phyloP scores from a whole-genome alignment of 2,797 vertebrate genomes.

The Trematomus bernacchii region DNA sequence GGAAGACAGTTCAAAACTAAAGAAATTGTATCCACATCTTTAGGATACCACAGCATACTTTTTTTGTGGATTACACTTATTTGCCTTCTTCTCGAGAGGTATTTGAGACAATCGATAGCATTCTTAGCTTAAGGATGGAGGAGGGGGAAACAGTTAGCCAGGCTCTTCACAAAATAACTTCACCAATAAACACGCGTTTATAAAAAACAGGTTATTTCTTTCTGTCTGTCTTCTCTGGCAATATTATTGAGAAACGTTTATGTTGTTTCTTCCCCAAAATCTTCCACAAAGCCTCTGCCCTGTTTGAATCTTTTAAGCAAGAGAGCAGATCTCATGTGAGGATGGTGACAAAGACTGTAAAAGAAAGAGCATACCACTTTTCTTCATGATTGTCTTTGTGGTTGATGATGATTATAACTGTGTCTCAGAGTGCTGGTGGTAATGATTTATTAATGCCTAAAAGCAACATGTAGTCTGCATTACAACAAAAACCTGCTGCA shows the following conservation, averaged over 20 bases:
- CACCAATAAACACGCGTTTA: too few relatives aligned
- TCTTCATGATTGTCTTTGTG: neutral
- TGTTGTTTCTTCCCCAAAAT: neutral
- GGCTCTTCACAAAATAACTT: too few relatives aligned
- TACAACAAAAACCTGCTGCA: neutral
- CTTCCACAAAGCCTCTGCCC: neutral
- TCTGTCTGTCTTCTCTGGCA: too few relatives aligned
- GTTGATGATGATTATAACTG: neutral
- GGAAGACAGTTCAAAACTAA: neutral
- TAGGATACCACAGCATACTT: neutral
- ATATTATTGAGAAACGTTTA: too few relatives aligned
- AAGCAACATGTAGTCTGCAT: neutral
- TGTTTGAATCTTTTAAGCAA: neutral
- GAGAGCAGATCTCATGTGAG: conserved; percentile 1
- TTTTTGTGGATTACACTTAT: too few relatives aligned
- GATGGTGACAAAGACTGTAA: neutral
- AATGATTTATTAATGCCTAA: conserved; percentile 2
- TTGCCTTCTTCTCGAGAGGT: too few relatives aligned
- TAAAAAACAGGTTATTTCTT: too few relatives aligned
- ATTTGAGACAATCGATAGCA: too few relatives aligned
- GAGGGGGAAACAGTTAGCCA: too few relatives aligned
- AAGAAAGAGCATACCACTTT: neutral
- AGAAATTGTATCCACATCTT: neutral
- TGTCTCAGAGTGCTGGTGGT: neutral
- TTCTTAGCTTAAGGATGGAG: too few relatives aligned